phyloP scores from a whole-genome alignment of 2,797 vertebrate species.

The Aplochiton taeniatus region DNA sequence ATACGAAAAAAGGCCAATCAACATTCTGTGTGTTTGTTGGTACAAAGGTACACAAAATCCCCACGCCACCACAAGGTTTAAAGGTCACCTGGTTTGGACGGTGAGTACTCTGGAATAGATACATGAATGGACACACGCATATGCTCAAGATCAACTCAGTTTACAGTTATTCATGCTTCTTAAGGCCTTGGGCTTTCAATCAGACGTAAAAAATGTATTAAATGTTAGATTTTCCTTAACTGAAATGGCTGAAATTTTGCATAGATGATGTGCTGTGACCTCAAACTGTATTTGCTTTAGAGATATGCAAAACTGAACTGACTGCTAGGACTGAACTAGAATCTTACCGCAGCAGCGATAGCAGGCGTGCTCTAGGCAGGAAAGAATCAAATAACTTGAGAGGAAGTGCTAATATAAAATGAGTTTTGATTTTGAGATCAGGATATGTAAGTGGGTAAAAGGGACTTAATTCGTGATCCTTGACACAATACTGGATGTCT shows the following conservation, averaged over 20 bases:
- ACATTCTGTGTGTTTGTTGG: not conserved
- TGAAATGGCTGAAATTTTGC: conserved; percentile 16
- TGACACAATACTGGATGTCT: too few relatives aligned
- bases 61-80: not conserved
- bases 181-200: too few relatives aligned
- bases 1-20: not conserved
- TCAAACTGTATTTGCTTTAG: not conserved
- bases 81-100: conserved; percentile 19
- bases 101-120: not conserved
- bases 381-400: too few relatives aligned
- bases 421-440: too few relatives aligned
- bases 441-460: too few relatives aligned
- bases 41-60: conserved; percentile 11
- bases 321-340: not conserved
- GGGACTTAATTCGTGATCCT: not conserved
- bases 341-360: not conserved
- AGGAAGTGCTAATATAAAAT: too few relatives aligned
- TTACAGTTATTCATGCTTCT: not conserved
- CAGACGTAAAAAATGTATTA: too few relatives aligned
- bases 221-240: not conserved
- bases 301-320: conserved; percentile 47
- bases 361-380: too few relatives aligned
- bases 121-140: not conserved
- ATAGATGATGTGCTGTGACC: conserved; percentile 28
- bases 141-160: conserved; percentile 9